Evolutionary conservation across 2,888 invertebrate species (phyloP).

Genomic region (Subacronicta megacephala): DNA sequence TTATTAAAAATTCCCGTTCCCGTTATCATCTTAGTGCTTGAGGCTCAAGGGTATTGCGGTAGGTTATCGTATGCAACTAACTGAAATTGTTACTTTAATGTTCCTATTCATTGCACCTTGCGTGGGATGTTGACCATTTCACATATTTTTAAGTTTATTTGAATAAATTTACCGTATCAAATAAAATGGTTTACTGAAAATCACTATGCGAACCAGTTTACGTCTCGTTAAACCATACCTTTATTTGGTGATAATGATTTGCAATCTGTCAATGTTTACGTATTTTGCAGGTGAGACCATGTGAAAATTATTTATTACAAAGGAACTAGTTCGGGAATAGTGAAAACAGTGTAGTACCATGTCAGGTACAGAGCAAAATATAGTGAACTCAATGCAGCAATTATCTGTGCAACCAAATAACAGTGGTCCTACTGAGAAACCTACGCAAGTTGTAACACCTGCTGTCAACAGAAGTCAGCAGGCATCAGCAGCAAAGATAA

Average conservation of each 20-base stretch:
- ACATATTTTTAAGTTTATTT: slow-evolving; percentile 31
- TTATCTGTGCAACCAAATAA: slow-evolving; percentile 85
- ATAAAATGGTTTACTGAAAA: slow-evolving; percentile 13
- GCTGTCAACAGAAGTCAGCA: slow-evolving; percentile 85
- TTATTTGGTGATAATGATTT: slow-evolving; percentile 27
- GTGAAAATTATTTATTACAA: slow-evolving; percentile 67
- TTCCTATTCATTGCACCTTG: slow-evolving; percentile 74
- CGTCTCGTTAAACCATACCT: slow-evolving; percentile 12
- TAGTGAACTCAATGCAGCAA: slow-evolving; percentile 88
- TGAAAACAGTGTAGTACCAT: slow-evolving; percentile 81
- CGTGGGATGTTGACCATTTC: slow-evolving; percentile 81
- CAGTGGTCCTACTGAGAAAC: slow-evolving; percentile 85
- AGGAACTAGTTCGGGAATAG: slow-evolving; percentile 68
- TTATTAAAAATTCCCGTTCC: slow-evolving; percentile 29
- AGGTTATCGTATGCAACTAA: slow-evolving; percentile 62
- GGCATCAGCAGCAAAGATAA: slow-evolving; percentile 74
- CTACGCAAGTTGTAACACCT: slow-evolving; percentile 87
- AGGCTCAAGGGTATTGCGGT: slow-evolving; percentile 70
- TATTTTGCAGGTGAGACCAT: slow-evolving; percentile 78
- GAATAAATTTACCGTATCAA: slow-evolving; percentile 9
- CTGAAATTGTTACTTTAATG: slow-evolving; percentile 64
- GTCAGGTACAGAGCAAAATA: slow-evolving; percentile 88
- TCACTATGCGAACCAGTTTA: slow-evolving; percentile 40
- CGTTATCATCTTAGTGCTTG: slow-evolving; percentile 43
- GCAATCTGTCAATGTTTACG: slow-evolving; percentile 45